Evolutionary conservation across 2,797 vertebrate genomes (phyloP).

Genomic region (Ibycter americanus): DNA sequence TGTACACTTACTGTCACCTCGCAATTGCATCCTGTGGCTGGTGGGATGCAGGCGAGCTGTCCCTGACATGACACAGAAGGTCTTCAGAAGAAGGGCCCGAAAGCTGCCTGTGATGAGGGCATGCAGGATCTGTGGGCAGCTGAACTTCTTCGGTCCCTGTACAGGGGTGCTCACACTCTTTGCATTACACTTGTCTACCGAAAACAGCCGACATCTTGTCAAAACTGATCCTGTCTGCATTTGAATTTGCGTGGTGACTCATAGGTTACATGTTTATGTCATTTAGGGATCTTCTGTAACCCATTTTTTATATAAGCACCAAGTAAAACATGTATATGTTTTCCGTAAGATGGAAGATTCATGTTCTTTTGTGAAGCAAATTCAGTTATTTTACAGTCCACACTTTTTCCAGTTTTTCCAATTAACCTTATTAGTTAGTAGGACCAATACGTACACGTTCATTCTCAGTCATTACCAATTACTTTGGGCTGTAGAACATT

Average conservation of each 20-base stretch:
- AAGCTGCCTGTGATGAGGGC: neutral
- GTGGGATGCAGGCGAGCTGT: neutral
- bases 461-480: constrained; percentile 51
- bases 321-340: neutral
- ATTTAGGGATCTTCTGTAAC: neutral
- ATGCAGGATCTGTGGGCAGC: neutral
- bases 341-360: neutral
- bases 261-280: neutral
- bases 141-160: neutral
- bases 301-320: neutral
- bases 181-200: no score
- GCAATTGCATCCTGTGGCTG: rapidly evolving
- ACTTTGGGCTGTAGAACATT: constrained; percentile 42
- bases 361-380: neutral
- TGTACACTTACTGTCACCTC: neutral
- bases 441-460: neutral
- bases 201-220: rapidly evolving
- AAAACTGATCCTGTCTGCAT: neutral
- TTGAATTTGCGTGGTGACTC: neutral
- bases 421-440: constrained; percentile 47
- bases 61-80: no score
- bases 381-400: neutral
- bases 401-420: constrained; percentile 34
- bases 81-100: neutral
- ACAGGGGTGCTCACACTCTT: neutral